Evolutionary conservation across 2,888 invertebrate species (phyloP), one percentile per base, ranked within the genome.

Genomic region (Geotrupes spiniger): DNA sequence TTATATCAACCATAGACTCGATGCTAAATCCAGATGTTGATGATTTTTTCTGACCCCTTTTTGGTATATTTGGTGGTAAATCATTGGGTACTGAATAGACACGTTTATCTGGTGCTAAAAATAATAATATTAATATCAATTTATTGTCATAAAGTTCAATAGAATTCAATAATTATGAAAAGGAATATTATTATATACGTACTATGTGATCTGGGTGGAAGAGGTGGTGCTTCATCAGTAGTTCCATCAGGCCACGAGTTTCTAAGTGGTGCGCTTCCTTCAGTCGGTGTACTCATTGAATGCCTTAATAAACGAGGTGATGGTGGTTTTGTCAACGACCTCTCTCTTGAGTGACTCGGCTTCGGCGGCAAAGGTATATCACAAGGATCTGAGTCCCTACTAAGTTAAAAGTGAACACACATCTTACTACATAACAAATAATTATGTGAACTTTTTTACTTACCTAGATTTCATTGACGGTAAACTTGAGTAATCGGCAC

Each of bases 171-270:
- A n/a, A n/a, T n/a, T n/a, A n/a, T n/a, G n/a, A n/a, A n/a, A n/a
- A n/a, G n/a, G n/a, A n/a, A n/a, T n/a, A n/a, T n/a, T 16, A n/a
- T 10, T 36, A 26, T n/a, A 31, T 33, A 38, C 51, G 38, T 69
- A 85, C 85, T 84, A 56, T 86, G 85, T 4, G 89, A 88, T 51
- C 91, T 75, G 0, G 91, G 91, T 2, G 91, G 91, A 46, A 91
- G 66, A 0, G 91, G 91, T 11, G 89, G 89, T 0, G 90, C 90
- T 57, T 83, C 83, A 46, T 80, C 74, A 73, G 73, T 77, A 74
- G 1, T 76, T 73, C 9, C 76, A 69, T 83, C 70, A 64, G 81
- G 71, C 85, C 85, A 71, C 56, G 80, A 71, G 65, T 72, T 74
- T 67, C 84, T 61, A 72, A 80, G 57, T 63, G 65, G 80, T 59